A percentile compares a stretch with the other conserved stretches of the same genome.
Conservation (phyloP, 53 echinoderm and acorn worm species). For the Luidia sarsii region DNA sequence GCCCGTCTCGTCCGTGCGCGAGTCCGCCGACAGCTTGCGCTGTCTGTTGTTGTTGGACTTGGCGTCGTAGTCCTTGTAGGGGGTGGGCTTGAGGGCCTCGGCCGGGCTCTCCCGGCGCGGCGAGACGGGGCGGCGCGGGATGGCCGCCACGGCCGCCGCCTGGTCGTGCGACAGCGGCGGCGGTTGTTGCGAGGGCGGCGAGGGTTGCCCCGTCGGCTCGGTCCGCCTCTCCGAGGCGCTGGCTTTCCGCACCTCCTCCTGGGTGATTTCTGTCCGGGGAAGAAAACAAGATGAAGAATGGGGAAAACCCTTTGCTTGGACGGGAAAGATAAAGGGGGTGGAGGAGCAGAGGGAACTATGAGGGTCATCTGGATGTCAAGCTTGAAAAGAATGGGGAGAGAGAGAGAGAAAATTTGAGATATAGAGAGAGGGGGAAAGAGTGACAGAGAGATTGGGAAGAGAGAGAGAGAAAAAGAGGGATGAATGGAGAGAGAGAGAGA, state of each 20-base stretch:
- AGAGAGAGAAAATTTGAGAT: too few relatives aligned
- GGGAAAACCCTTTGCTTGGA: too few relatives aligned
- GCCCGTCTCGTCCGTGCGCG: conserved; percentile 68
- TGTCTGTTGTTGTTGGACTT: conserved; percentile 62
- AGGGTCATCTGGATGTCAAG: too few relatives aligned
- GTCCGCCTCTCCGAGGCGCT: conserved; percentile 30
- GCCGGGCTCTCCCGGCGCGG: conserved; percentile 33
- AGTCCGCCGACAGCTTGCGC: conserved; percentile 62
- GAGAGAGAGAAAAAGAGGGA: too few relatives aligned
- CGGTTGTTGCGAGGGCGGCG: conserved; percentile 14
- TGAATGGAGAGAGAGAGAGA: too few relatives aligned
- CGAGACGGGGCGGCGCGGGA: conserved; percentile 23
- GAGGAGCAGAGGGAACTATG: too few relatives aligned
- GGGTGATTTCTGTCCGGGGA: conserved; percentile 9
- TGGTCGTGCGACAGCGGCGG: conserved; percentile 2
- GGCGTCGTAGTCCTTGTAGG: conserved; percentile 52
- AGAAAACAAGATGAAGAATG: background rate
- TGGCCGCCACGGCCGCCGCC: background rate
- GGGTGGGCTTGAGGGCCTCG: conserved; percentile 26
- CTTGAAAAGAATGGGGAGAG: too few relatives aligned
- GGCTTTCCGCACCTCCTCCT: conserved; percentile 46
- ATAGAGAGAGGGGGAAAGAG: too few relatives aligned
- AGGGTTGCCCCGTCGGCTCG: conserved; percentile 43
- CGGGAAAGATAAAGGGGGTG: too few relatives aligned
- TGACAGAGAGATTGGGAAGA: too few relatives aligned